Evolutionary conservation across 2,888 invertebrate species (phyloP), one percentile per base, ranked within the genome.

Genomic region (Poecilus cupreus): DNA sequence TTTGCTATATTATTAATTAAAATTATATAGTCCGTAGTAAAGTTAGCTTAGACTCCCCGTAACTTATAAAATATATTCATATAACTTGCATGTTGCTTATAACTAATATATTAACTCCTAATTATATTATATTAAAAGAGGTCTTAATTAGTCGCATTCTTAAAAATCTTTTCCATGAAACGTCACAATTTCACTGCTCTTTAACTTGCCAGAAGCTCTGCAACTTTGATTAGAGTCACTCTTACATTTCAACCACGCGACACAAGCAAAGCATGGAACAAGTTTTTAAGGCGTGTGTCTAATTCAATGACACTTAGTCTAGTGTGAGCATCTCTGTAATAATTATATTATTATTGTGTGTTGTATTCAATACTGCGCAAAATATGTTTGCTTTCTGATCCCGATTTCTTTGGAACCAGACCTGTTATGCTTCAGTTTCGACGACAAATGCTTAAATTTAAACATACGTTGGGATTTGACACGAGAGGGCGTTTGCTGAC

Each of bases 1-100:
- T 60, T 60, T 60, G 64, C 64, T 68, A 68, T 68, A 68, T 68
- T 68, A 68, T 68, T 68, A 68, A 68, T 68, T 68, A 68, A 68
- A 68, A 68, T 68, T 68, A 68, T 68, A 68, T 68, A 68, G 64
- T 18, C 64, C 10, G 64, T 68, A 68, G 64, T 68, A 6, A 32
- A n/a, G n/a, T 18, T 68, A 68, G 64, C 64, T 18, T 68, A 68
- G 64, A 60, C 5, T 37, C 64, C 64, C 64, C 64, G 24, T 68
- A 51, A 68, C 64, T 60, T 68, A 68, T 68, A 68, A 68, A n/a
- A 32, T 68, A 68, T 68, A 68, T 68, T 60, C 64, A 68, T 68
- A 68, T 68, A 68, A 37, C 32, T 22, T 68, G 64, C 64, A 68
- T 68, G 64, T 68, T 68, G 64, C 64, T 68, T 68, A 51, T 51